Evolutionary conservation across 2,797 vertebrate genomes (phyloP), one percentile per base, ranked within the genome.

Genomic region (Nyctalus aviator): DNA sequence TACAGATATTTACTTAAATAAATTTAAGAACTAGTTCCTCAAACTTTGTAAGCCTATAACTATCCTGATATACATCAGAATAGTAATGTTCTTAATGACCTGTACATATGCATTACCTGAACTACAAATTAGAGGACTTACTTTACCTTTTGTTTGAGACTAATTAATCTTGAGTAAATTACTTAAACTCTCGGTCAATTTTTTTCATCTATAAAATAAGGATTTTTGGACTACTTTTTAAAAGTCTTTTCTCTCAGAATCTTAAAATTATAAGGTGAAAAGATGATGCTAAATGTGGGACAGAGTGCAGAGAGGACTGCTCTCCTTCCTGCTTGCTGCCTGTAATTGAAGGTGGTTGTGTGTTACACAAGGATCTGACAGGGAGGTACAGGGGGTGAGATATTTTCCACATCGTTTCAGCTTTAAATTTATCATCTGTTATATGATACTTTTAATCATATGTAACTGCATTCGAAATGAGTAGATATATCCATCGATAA

Each of bases 31-130:
- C 44, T 35, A 72, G 13, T 84, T 76, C 48, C 57, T 86, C 76
- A 14, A 94, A 68, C 14, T 91, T 81, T 84, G 35, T 37, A 55
- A 8, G 62, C 48, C 53, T 8, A 7, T 91, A 91, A 75, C 84
- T 78, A 88, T 78, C 37, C 41, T 57, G 27, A 69, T 37, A 20
- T 35, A 55, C 20, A 71, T 79, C 25, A 75, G 62, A 53, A 85
- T 12, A 72, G n/a, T 93, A 27, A 46, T 78, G 35, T 21, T 86
- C 69, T 57, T 92, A 88, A 81, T 87, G 30, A 71, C 15, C 73
- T 81, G 11, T 66, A 62, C 81, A 92, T 69, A 48, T 57, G 48
- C 93, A 72, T 82, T 27, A 86, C 20, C 15, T 69, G 27, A 25
- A 82, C 6, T 57, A 68, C 41, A 44, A 76, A 9, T 72, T 81